Evolutionary conservation across 2,888 invertebrate genomes (phyloP), one percentile per base, ranked within the genome.

Genomic region (Aplocera efformata): DNA sequence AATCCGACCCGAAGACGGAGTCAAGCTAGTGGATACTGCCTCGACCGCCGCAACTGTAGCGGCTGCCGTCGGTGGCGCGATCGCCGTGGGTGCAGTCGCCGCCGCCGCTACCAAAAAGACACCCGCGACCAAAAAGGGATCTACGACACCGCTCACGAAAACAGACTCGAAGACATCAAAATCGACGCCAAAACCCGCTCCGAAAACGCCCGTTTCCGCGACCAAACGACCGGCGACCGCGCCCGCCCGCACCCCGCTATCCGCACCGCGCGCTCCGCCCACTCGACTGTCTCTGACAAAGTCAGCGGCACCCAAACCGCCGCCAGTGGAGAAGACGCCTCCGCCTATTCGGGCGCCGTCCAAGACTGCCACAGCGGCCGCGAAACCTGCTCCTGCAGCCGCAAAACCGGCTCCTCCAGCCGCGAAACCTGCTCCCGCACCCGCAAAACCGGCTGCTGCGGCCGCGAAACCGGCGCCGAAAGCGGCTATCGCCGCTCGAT

Each of bases 1-100:
- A 60, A 82, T 84, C 29, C 68, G 65, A 17, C 63, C 63, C 17
- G 81, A 80, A 30, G 81, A 79, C 46, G 67, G 58, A 42, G 72
- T 63, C 35, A 71, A 62, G 36, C 62, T 36, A 63, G 65, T 63
- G 49, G 49, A 67, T 38, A 64, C 44, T 27, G 55, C 50, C 47
- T 53, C 54, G 48, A 72, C 67, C 9, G 64, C 63, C 7, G 65
- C 67, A 9, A 72, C 66, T 9, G 62, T 64, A n/a, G 65, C 64
- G 27, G 73, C 72, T 33, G 65, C 69, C 26, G 68, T 73, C 6
- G 71, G 60, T n/a, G 65, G 56, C 22, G 66, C 57, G 0, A 64
- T 56, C 13, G 68, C 59, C 6, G 67, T 55, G 1, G 65, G 50
- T 0, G 70, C 54, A 1, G 65, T 62, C 3, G 65, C 63, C 6